phyloP scores from a whole-genome alignment of 2,888 invertebrate genomes.

The Eremobia ochroleuca region DNA sequence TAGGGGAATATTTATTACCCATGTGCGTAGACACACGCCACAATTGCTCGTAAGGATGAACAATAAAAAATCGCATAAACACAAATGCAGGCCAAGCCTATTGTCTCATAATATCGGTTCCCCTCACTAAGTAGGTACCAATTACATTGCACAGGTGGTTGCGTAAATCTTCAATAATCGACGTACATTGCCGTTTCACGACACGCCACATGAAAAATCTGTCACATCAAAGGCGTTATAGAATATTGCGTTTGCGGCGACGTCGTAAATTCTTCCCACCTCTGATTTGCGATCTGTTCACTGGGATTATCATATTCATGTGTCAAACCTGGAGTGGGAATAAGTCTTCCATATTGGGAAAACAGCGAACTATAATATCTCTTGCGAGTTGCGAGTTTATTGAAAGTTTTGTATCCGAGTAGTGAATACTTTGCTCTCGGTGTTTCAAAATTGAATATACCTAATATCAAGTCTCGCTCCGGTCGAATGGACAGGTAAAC shows the following conservation, averaged over 20 bases:
- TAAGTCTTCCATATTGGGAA: constrained; percentile 70
- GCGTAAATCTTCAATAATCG: constrained; percentile 70
- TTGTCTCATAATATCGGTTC: constrained; percentile 66
- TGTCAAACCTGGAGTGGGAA: constrained; percentile 65
- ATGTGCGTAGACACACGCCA: constrained; percentile 62
- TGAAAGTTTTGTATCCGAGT: constrained; percentile 35
- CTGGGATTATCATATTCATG: constrained; percentile 76
- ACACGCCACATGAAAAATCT: constrained; percentile 67
- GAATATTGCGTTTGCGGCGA: constrained; percentile 70
- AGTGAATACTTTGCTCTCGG: constrained; percentile 31
- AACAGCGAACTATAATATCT: constrained; percentile 59
- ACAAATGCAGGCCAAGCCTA: constrained; percentile 64
- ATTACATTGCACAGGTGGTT: constrained; percentile 65
- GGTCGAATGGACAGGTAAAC: constrained; percentile 65
- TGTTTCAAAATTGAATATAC: constrained; percentile 62
- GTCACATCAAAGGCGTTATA: constrained; percentile 70
- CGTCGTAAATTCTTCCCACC: constrained; percentile 70
- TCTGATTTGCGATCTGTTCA: constrained; percentile 70
- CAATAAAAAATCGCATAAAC: constrained; percentile 72
- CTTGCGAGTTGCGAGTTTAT: constrained; percentile 36
- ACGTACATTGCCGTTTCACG: constrained; percentile 70
- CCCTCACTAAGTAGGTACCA: constrained; percentile 30
- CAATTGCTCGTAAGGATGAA: constrained; percentile 69
- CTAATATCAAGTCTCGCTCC: constrained; percentile 45
- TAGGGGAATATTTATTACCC: neutral